These are phyloP conservation scores for Xenopus petersii DNA, from an alignment of 2,797 vertebrate species.

Conservation along the genomic window DNA sequence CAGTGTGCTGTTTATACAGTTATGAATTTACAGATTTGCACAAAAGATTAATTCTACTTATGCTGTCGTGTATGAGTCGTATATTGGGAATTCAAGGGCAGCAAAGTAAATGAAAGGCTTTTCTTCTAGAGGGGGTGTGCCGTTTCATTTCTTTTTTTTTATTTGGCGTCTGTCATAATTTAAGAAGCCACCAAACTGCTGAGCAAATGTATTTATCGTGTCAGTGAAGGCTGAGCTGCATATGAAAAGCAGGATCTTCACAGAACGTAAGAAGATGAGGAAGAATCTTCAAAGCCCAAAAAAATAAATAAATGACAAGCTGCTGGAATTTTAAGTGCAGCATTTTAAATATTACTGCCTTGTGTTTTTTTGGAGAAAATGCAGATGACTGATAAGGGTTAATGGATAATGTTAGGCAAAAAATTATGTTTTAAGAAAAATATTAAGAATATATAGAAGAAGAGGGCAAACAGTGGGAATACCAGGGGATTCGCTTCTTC, in stretches of 20 bases:
- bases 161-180: slow-evolving; percentile 42
- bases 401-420: neutral
- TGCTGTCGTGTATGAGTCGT: slow-evolving; percentile 18
- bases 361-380: slow-evolving; percentile 3
- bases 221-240: slow-evolving; percentile 25
- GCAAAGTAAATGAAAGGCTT: slow-evolving; percentile 32
- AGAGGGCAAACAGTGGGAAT: too few relatives aligned
- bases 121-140: slow-evolving; percentile 23
- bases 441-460: too few relatives aligned
- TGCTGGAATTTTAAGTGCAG: slow-evolving; percentile 14
- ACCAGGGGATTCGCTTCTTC: too few relatives aligned
- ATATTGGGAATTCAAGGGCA: slow-evolving; percentile 38
- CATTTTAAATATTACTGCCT: slow-evolving; percentile 4
- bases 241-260: slow-evolving; percentile 30
- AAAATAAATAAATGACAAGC: slow-evolving; percentile 22
- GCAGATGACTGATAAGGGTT: slow-evolving; percentile 2
- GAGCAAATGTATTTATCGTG: slow-evolving; percentile 34
- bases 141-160: slow-evolving; percentile 22
- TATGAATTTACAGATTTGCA: slow-evolving; percentile 20
- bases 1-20: neutral
- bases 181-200: slow-evolving; percentile 35
- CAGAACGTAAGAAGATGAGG: slow-evolving; percentile 12
- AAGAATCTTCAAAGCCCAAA: slow-evolving; percentile 14
- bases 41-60: slow-evolving; percentile 25
- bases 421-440: too few relatives aligned